Evolutionary conservation across 2,797 vertebrate species (phyloP).

Genomic region (Chaetophractus vellerosus): DNA sequence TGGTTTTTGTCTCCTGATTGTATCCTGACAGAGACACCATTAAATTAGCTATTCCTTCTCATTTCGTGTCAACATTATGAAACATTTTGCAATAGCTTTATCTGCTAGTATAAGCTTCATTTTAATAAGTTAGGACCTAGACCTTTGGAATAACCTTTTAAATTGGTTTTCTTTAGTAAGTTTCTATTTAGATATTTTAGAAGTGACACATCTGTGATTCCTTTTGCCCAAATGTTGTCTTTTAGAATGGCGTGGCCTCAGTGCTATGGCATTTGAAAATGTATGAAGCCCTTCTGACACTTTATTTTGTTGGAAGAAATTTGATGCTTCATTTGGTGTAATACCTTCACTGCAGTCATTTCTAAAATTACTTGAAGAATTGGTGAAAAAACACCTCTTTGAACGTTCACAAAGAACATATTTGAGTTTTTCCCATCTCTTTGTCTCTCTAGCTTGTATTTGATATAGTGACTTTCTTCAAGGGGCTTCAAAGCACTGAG

Average conservation of each 20-base stretch:
- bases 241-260: background rate
- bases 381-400: background rate
- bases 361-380: background rate
- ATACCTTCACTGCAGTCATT: background rate
- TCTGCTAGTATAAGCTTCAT: background rate
- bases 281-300: background rate
- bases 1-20: background rate
- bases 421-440: background rate
- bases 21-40: background rate
- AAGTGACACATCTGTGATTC: background rate
- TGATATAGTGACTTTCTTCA: background rate
- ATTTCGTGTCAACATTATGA: background rate
- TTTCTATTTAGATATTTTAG: background rate
- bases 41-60: conserved; percentile 9
- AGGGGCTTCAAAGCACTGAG: background rate
- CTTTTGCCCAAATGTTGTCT: background rate
- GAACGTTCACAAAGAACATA: background rate
- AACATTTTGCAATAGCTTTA: conserved; percentile 1
- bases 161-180: background rate
- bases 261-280: background rate
- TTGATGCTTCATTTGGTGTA: background rate
- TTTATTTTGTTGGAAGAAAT: background rate
- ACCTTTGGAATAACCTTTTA: background rate
- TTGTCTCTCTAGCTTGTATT: background rate
- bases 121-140: background rate